Evolutionary conservation across 2,113 vertebrate genomes (phyloP).

Genomic region (Callaeas wilsoni): DNA sequence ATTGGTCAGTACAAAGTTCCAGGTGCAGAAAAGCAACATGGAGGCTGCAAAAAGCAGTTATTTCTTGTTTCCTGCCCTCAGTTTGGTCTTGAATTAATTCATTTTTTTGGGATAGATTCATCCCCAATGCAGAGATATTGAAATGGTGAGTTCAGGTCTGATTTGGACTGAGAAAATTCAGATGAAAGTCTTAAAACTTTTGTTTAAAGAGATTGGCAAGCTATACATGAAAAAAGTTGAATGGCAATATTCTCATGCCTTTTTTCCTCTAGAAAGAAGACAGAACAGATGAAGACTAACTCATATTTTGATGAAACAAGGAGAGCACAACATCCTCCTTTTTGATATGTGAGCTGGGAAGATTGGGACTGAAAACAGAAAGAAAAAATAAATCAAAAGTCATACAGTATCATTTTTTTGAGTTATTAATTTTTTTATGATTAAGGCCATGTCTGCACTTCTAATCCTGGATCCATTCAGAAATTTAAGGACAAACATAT

Average conservation of each 20-base stretch:
- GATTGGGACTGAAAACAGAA: constrained; percentile 17
- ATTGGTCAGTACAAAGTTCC: not conserved
- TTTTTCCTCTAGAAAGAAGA: not conserved
- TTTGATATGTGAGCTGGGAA: not conserved
- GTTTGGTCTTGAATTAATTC: not conserved
- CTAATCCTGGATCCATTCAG: constrained; percentile 20
- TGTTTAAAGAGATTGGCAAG: not conserved
- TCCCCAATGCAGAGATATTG: not conserved
- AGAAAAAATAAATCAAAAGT: constrained; percentile 53
- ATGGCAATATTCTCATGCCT: not conserved
- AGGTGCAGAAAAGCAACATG: not conserved
- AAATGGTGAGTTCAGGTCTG: not conserved
- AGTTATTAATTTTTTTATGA: constrained; percentile 14
- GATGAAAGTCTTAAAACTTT: not conserved
- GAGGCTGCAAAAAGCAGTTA: not conserved
- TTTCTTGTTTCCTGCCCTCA: not conserved
- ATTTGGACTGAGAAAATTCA: not conserved
- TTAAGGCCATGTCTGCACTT: constrained; percentile 15
- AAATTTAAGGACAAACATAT: constrained; percentile 47
- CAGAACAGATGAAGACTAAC: not conserved
- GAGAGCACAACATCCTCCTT: not conserved
- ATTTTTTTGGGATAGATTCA: not conserved
- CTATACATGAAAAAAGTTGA: not conserved
- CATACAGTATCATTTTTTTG: not conserved
- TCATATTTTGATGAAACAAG: not conserved